A percentile compares a stretch with the other conserved stretches of the same genome.
Conservation (phyloP, 2,888 invertebrate species). For the Limenitis camilla region DNA sequence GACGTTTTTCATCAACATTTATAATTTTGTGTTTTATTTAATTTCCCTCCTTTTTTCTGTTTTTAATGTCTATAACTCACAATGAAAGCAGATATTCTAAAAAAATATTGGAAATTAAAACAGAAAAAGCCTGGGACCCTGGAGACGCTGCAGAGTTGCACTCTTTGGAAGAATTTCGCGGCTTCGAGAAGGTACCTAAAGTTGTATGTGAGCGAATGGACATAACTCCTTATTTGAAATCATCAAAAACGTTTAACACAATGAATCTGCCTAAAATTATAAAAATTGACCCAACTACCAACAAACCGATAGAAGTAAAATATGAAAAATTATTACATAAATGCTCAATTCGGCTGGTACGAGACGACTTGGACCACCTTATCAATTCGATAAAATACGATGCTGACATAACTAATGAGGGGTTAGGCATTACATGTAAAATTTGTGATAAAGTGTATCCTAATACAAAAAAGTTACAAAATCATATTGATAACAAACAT, state of each 20-base stretch:
- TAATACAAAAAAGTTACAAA: conserved; percentile 44
- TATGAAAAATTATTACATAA: conserved; percentile 25
- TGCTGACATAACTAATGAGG: conserved; percentile 9
- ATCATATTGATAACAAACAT: conserved; percentile 55
- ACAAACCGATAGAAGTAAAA: neutral
- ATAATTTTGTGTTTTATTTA: conserved; percentile 41
- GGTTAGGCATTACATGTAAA: conserved; percentile 41
- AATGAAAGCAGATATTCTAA: conserved; percentile 34
- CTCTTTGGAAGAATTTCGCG: conserved; percentile 35
- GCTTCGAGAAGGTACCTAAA: conserved; percentile 42
- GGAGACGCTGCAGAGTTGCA: conserved; percentile 24
- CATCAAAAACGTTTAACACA: neutral
- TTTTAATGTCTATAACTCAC: conserved; percentile 40
- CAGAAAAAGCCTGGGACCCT: neutral
- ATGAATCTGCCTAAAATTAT: neutral
- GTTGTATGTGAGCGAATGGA: conserved; percentile 43
- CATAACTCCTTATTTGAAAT: conserved; percentile 40
- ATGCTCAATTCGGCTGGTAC: conserved; percentile 41
- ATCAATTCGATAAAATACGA: conserved; percentile 27
- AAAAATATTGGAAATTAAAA: neutral
- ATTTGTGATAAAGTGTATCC: conserved; percentile 53
- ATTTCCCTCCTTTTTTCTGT: conserved; percentile 33
- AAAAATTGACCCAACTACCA: conserved; percentile 5
- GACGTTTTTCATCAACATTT: conserved; percentile 35
- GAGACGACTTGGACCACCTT: conserved; percentile 39